These are phyloP conservation scores for Egretta garzetta DNA, from an alignment of 2,113 vertebrate genomes.

Conservation along the genomic window DNA sequence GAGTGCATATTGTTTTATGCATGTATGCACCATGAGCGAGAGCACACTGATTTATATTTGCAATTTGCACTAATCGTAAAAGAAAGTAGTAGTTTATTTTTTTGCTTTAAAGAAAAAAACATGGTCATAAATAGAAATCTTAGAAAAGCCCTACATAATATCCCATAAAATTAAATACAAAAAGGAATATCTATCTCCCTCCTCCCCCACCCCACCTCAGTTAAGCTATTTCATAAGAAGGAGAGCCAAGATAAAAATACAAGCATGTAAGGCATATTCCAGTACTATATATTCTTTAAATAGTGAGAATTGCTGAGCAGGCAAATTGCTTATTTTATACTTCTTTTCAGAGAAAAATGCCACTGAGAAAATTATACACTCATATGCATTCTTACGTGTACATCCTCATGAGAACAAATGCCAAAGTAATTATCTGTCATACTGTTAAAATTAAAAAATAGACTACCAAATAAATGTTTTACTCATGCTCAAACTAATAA, in stretches of 20 bases:
- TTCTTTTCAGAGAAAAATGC: not conserved
- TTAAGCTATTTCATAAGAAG: not conserved
- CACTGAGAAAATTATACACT: not conserved
- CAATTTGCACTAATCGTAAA: not conserved
- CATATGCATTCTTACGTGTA: not conserved
- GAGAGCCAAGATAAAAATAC: not conserved
- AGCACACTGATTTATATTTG: not conserved
- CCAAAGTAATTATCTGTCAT: not conserved
- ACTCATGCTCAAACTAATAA: not conserved
- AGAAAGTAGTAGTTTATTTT: not conserved
- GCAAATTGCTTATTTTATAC: not conserved
- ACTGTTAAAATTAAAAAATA: not conserved
- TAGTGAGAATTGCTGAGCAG: not conserved
- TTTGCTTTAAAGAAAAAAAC: not conserved
- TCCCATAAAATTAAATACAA: not conserved
- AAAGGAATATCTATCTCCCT: not conserved
- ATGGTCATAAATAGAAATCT: not conserved
- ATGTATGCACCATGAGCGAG: not conserved
- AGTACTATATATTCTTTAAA: not conserved
- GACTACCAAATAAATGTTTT: not conserved
- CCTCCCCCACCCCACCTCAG: accelerated
- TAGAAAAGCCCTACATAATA: not conserved
- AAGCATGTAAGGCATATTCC: not conserved
- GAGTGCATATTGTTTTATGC: not conserved
- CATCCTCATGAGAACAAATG: not conserved